Evolutionary conservation across 2,888 invertebrate genomes (phyloP), one percentile per base, ranked within the genome.

Genomic region (Gortyna flavago): DNA sequence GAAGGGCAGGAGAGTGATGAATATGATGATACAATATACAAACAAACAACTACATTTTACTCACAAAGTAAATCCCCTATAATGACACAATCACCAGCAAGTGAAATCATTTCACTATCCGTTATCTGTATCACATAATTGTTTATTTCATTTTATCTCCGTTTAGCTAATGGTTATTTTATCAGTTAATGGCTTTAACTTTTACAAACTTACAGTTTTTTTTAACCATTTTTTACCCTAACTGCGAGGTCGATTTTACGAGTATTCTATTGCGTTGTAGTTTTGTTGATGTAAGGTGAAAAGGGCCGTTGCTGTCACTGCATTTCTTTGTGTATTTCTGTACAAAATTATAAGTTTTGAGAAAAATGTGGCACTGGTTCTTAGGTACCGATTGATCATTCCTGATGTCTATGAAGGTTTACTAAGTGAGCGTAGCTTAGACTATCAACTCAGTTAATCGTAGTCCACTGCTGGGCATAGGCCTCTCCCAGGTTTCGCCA

Each of bases 111-210:
- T 87, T 88, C 75, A 81, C 85, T 86, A 77, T 44, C 32, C 41
- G 16, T 77, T 84, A 87, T 87, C 88, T 85, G 38, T 66, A 59
- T 78, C 79, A 75, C 77, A 73, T 77, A 81, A 84, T 84, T 77
- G 88, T 84, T 72, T 88, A 86, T 85, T 89, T 84, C 77, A 72
- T 65, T 83, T 91, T 93, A 91, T 93, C 93, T 90, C 32, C 54
- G 51, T 76, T 76, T 48, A 77, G 81, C 89, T 93, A 92, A 93
- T 92, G 90, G 91, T 87, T 86, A 48, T 78, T 79, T 93, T 93
- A 94, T 93, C 94, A 90, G 89, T 87, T 93, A 93, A 93, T 93
- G 92, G 92, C 68, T 85, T 85, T 65, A 83, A 83, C 85, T 89
- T 93, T 91, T 89, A 90, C 89, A 80, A 87, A 79, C 57, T 67